These are phyloP conservation scores for Brachyhypopomus gauderio DNA, from an alignment of 2,113 vertebrate species.

Conservation along the genomic window DNA sequence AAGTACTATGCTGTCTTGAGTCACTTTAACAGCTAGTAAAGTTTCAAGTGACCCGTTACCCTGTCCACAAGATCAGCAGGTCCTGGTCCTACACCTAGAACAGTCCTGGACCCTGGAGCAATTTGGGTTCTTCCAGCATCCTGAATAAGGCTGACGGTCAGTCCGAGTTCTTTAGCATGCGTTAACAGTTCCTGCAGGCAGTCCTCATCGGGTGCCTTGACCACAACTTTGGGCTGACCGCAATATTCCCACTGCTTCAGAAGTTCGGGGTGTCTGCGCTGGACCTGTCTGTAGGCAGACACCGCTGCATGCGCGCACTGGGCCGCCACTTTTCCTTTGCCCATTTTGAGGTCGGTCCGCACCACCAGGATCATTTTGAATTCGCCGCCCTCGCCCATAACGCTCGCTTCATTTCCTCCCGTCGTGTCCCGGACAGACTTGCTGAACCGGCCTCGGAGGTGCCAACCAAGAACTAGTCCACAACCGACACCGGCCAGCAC, in stretches of 20 bases:
- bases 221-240: conserved; percentile 94
- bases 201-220: conserved; percentile 88
- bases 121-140: conserved; percentile 96
- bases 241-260: conserved; percentile 93
- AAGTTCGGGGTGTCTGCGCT: conserved; percentile 83
- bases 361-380: conserved; percentile 94
- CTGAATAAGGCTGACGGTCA: conserved; percentile 91
- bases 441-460: conserved; percentile 70
- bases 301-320: conserved; percentile 95
- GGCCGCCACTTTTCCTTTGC: conserved; percentile 92
- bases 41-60: conserved; percentile 91
- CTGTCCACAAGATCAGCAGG: conserved; percentile 84
- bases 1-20: not conserved
- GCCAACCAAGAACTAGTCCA: conserved; percentile 87
- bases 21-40: conserved; percentile 74
- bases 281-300: conserved; percentile 88
- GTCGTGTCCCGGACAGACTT: conserved; percentile 18
- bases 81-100: conserved; percentile 90
- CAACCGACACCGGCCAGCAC: conserved; percentile 80
- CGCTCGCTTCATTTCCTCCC: conserved; percentile 61
- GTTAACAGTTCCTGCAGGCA: conserved; percentile 79
- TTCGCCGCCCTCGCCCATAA: conserved; percentile 88
- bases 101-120: conserved; percentile 89
- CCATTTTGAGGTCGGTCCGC: conserved; percentile 94
- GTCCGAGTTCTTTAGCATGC: conserved; percentile 81